Base-by-base conservation (phyloP, 1,140 invertebrate species). In the Forficula auricularia region DNA sequence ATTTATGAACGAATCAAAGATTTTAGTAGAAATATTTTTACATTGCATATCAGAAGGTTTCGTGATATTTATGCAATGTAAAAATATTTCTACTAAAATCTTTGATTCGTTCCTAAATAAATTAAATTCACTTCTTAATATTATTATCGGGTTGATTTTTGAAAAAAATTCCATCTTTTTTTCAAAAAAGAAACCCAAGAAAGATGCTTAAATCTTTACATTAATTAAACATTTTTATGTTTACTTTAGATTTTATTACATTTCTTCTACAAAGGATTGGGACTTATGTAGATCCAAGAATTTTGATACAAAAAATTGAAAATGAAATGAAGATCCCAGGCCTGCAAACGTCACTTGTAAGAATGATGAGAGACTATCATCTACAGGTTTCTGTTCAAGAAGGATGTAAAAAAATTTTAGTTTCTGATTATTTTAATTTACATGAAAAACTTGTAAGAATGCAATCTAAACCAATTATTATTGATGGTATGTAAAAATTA, bases 341-440 rank as follows among this genome's bases (percentile, higher is more conserved):
- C 12, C 61, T 98, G 1, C 79, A 90, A 49, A 77, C 88, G 54
- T 85, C 89, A 3, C 64, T 98, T 3, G 82, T 90, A 0, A 94
- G 94, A 65, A 90, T 98, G 73, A 75, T 98, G 59, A 80, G 83
- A 54, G 91, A 97, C 59, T 96, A 92, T 57, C 89, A 87, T 59
- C 64, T 96, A 27, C 90, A 95, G 66, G 77, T 90, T 30, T 82
- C 88, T 10, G 72, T 94, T 2, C 77, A 90, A 60, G 81, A 88
- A 59, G 83, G 83, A 0, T 89, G 84, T 55, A 85, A 85, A 52
- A 77, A 82, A 57, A 90, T 92, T 48, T 69, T 92, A 3, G 71
- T 86, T 0, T 71, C 73, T 14, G 89, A 95, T 65, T 91, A 90
- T 60, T 91, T 88, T 53, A 77, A 83, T 58, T 63, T 89, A n/a